Percentiles rank a stretch among this genome's conserved stretches.
Evolutionary conservation across 35 echinoderm and acorn worm genomes (phyloP).

Genomic region (Apostichopus parvimensis): DNA sequence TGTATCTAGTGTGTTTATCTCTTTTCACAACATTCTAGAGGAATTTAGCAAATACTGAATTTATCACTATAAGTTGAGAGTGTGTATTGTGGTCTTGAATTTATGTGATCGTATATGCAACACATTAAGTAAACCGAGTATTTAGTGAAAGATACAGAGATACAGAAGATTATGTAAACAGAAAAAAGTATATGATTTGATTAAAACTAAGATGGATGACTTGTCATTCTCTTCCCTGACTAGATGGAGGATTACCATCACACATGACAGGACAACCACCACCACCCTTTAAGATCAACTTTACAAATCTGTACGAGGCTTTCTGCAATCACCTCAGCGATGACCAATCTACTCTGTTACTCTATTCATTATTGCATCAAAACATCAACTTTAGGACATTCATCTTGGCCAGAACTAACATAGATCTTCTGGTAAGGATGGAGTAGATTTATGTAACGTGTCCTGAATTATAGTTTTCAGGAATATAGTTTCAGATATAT

Average conservation of each 20-base stretch:
- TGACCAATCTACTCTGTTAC: conserved; percentile 86
- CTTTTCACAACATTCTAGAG: too few species aligned
- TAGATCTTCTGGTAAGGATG: conserved; percentile 84
- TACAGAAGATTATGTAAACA: too few species aligned
- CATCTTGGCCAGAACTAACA: conserved; percentile 89
- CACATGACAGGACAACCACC: conserved; percentile 65
- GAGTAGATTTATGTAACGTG: not conserved
- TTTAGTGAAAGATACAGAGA: too few species aligned
- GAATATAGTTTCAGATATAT: too few species aligned
- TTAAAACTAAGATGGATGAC: not conserved
- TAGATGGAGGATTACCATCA: conserved; percentile 76
- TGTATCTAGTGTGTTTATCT: too few species aligned
- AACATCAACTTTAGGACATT: conserved; percentile 94
- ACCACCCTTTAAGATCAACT: conserved; percentile 94
- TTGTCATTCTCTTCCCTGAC: not conserved
- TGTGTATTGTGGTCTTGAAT: too few species aligned
- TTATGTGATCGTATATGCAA: too few species aligned
- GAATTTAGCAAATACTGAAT: too few species aligned
- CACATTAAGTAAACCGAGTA: too few species aligned
- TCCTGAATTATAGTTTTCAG: too few species aligned
- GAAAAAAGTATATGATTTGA: not conserved
- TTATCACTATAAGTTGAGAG: too few species aligned
- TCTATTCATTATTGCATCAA: conserved; percentile 88
- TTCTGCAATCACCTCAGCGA: conserved; percentile 88
- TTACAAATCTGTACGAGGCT: conserved; percentile 86